A percentile compares a stretch with the other conserved stretches of the same genome.
These are phyloP conservation scores for Craterocephalus amniculus DNA, from an alignment of 2,797 vertebrate species.

Conservation along the genomic window DNA sequence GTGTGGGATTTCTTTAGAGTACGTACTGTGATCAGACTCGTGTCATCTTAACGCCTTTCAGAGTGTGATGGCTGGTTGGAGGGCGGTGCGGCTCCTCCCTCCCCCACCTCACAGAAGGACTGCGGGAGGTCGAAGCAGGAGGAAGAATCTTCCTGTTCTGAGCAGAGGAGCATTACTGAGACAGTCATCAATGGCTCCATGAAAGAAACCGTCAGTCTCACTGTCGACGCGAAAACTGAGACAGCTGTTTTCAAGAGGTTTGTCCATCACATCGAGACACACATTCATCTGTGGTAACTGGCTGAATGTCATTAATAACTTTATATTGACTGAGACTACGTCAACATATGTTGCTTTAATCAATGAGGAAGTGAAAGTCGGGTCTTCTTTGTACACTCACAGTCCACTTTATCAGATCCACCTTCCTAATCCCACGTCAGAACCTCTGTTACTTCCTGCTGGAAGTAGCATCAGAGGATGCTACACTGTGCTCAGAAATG, in stretches of 20 bases:
- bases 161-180: conserved; percentile 92
- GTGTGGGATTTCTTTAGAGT: not conserved
- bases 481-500: no score
- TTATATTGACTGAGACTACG: not conserved
- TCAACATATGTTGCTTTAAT: not conserved
- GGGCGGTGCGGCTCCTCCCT: conserved; percentile 39
- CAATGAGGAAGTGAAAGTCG: no score
- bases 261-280: conserved; percentile 41
- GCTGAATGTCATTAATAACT: not conserved
- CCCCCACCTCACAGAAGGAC: conserved; percentile 77
- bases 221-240: conserved; percentile 99
- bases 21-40: not conserved
- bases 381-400: not conserved
- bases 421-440: no score
- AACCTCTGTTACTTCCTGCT: conserved; percentile 32
- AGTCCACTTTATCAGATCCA: not conserved
- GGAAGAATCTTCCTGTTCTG: conserved; percentile 78
- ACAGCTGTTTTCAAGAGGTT: conserved; percentile 99
- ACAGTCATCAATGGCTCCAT: conserved; percentile 98
- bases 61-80: conserved; percentile 78
- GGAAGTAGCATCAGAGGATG: conserved; percentile 62
- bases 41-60: conserved; percentile 35
- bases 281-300: not conserved
- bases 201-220: conserved; percentile 99
- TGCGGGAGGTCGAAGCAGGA: conserved; percentile 85